Percentiles rank a stretch among this genome's conserved stretches.
Evolutionary conservation across 23 tunicate species (phyloP).

Genomic region (Halocynthia roretzi): DNA sequence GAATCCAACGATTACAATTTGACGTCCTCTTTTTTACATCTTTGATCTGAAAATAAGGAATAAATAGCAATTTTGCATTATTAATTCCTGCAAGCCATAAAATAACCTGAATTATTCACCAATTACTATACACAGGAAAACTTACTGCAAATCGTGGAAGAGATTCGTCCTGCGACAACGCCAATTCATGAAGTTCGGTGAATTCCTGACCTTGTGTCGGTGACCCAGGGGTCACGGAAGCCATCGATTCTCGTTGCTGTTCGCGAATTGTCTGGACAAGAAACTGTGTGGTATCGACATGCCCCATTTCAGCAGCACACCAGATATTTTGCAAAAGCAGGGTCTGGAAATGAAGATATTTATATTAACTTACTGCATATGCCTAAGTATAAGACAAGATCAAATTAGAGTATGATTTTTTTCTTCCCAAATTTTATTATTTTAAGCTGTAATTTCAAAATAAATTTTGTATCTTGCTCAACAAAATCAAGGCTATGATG

Average conservation of each 20-base stretch:
- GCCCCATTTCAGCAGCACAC: conserved; percentile 90
- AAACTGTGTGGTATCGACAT: conserved; percentile 76
- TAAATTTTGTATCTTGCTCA: background rate
- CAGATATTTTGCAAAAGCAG: conserved; percentile 73
- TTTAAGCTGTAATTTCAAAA: background rate
- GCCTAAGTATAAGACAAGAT: background rate
- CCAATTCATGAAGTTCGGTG: conserved; percentile 73
- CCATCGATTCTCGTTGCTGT: conserved; percentile 11
- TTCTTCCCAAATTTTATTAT: background rate
- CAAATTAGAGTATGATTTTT: background rate
- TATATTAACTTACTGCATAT: too few relatives aligned
- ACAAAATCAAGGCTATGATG: too few relatives aligned
- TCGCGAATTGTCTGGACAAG: conserved; percentile 40
- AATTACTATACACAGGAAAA: background rate
- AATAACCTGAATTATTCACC: too few relatives aligned
- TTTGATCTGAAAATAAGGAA: conserved; percentile 42
- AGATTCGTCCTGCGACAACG: conserved; percentile 47
- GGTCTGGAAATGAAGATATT: conserved; percentile 39
- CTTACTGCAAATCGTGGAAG: conserved; percentile 28
- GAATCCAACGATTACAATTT: conserved; percentile 49
- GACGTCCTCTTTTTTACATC: conserved; percentile 71
- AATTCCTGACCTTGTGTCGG: conserved; percentile 37
- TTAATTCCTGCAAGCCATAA: too few relatives aligned
- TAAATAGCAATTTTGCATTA: background rate
- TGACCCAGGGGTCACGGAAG: conserved; percentile 11